Evolutionary conservation across 53 echinoderm and acorn worm genomes (phyloP).

Genomic region (Actinopyga echinites): DNA sequence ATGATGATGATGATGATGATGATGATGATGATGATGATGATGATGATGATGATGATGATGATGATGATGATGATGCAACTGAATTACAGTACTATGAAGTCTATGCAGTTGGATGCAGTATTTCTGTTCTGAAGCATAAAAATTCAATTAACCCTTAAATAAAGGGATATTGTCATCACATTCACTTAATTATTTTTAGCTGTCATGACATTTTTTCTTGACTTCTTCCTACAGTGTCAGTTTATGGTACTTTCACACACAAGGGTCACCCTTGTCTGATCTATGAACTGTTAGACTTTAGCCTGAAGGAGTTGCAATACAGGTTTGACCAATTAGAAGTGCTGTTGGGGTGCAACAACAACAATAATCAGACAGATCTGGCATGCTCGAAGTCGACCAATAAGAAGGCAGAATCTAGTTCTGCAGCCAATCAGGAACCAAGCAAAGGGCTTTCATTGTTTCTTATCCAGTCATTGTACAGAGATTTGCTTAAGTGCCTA

Average conservation of each 20-base stretch:
- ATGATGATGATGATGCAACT: too few relatives aligned
- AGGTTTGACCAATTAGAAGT: slow-evolving; percentile 17
- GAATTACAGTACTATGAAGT: too few relatives aligned
- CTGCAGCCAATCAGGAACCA: slow-evolving; percentile 49
- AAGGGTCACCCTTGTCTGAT: slow-evolving; percentile 85
- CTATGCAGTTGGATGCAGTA: too few relatives aligned
- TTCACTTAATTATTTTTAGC: too few relatives aligned
- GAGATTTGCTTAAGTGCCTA: slow-evolving; percentile 75
- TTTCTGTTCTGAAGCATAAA: too few relatives aligned
- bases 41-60: too few relatives aligned
- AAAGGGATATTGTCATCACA: too few relatives aligned
- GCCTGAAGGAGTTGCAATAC: slow-evolving; percentile 76
- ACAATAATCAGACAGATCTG: slow-evolving; percentile 14
- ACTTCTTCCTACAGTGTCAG: slow-evolving; percentile 60
- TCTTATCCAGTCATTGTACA: slow-evolving; percentile 65
- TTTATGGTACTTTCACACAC: slow-evolving; percentile 81
- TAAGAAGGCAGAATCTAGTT: slow-evolving; percentile 43
- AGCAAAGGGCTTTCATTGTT: slow-evolving; percentile 76
- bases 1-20: too few relatives aligned
- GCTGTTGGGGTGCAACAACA: slow-evolving; percentile 27
- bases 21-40: too few relatives aligned
- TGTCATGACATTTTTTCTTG: not conserved
- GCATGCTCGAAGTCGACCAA: slow-evolving; percentile 31
- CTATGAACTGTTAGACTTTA: slow-evolving; percentile 84
- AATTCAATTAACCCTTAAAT: too few relatives aligned